These are phyloP conservation scores for Heliconius himera DNA, from an alignment of 1,140 invertebrate species.

Conservation along the genomic window DNA sequence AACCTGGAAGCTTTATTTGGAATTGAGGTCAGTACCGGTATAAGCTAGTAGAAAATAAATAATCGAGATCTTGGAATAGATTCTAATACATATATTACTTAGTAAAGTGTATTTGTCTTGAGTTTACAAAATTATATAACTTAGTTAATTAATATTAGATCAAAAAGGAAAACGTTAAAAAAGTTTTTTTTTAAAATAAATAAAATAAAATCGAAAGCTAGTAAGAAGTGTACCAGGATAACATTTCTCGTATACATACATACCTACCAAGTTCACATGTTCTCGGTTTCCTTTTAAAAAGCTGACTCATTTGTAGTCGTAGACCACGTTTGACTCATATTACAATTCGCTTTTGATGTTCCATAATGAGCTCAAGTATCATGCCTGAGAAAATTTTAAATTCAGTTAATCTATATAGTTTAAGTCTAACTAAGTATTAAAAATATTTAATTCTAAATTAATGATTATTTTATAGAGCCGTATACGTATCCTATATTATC, in stretches of 20 bases:
- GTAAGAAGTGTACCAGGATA: neutral
- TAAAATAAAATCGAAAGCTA: neutral
- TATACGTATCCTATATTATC: no score
- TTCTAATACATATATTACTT: no score
- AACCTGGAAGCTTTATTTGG: slow-evolving; percentile 87
- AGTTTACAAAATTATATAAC: no score
- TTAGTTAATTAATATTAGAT: no score
- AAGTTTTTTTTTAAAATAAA: neutral
- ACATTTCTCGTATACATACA: neutral
- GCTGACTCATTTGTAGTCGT: slow-evolving; percentile 1
- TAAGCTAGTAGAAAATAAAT: no score
- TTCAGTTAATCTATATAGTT: neutral
- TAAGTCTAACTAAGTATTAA: no score
- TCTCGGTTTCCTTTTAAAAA: slow-evolving; percentile 1
- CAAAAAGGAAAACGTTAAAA: no score
- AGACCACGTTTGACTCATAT: slow-evolving; percentile 14
- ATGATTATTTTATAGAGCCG: no score
- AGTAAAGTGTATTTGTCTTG: no score
- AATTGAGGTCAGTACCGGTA: slow-evolving; percentile 78
- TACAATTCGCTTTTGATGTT: neutral
- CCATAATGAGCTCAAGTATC: neutral
- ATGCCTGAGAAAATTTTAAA: neutral
- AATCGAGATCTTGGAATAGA: no score
- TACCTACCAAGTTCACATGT: neutral
- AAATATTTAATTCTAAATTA: no score